These are phyloP conservation scores for Pangasius sanitwongsei DNA, from an alignment of 2,797 vertebrate genomes.

Conservation along the genomic window DNA sequence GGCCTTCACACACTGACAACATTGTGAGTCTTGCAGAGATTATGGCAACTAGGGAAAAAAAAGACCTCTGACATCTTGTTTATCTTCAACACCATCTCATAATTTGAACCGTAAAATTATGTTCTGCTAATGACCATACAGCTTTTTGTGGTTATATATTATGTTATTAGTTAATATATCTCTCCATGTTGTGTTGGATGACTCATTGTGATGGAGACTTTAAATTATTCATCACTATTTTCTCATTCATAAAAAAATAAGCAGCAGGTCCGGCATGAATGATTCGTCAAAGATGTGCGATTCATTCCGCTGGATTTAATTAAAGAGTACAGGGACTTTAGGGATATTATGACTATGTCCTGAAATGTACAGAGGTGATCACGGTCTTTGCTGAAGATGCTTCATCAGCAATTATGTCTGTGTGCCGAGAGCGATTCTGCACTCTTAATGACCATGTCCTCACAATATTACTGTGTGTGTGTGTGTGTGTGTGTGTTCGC, in stretches of 20 bases:
- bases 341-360: not conserved
- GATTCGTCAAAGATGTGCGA: constrained; percentile 9
- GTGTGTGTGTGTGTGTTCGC: not conserved
- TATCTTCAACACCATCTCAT: not conserved
- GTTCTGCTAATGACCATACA: not conserved
- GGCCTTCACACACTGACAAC: constrained; percentile 6
- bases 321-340: constrained; percentile 7
- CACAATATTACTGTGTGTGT: not conserved
- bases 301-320: constrained; percentile 23
- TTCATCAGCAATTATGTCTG: constrained; percentile 28
- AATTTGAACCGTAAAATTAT: not conserved
- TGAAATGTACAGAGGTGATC: constrained; percentile 23
- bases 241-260: constrained; percentile 37
- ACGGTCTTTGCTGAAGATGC: constrained; percentile 29
- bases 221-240: constrained; percentile 35
- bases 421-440: not conserved
- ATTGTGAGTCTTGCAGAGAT: not conserved
- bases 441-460: not conserved
- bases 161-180: too few relatives aligned
- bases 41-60: not conserved
- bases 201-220: constrained; percentile 19
- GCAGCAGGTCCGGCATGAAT: not conserved
- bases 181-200: constrained; percentile 16
- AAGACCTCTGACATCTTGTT: not conserved
- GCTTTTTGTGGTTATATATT: not conserved